Base-by-base conservation (phyloP, 2,888 invertebrate genomes). In the Drosophila neotestacea region DNA sequence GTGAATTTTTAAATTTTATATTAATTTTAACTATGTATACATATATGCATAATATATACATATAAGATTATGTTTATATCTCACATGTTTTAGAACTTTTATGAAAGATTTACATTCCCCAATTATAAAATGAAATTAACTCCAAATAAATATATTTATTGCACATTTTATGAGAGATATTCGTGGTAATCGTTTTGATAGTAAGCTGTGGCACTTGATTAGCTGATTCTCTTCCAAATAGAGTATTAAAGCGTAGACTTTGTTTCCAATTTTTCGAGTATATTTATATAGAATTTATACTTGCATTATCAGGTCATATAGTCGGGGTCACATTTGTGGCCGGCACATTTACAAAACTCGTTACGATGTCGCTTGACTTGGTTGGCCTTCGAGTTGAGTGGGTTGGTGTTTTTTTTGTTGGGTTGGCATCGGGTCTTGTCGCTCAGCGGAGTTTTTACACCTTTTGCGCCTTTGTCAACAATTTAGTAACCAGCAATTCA, bases 401-500 rank as follows among this genome's bases (percentile, higher is more conserved):
- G 52, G 32, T 44, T 41, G 16, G 36, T 38, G 30, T 28, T 6
- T 6, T 6, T 6, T 30, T 30, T 30, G 27, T 44, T 38, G 28
- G 52, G 7, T 63, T 56, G 59, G 55, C 39, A 55, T 71, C 65
- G 62, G 62, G 39, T 69, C 68, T 64, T 61, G 67, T 72, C 62
- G 52, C 54, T 52, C 62, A 58, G 58, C 38, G 58, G 87, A n/a
- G 73, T 38, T 80, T 79, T 88, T 89, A 88, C 88, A 88, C 88
- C 86, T 87, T 80, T 76, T 69, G 83, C 82, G 84, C 89, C 82
- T 85, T 81, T 90, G 81, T 85, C 87, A 88, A 83, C 87, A 83
- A 83, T 88, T 88, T 88, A n/a, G n/a, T n/a, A n/a, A n/a, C n/a
- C 87, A 80, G 88, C 88, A 81, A 89, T 87, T 87, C 89, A 89